These are phyloP conservation scores for Xestia rhomboidea DNA, from an alignment of 2,888 invertebrate genomes.

Conservation along the genomic window DNA sequence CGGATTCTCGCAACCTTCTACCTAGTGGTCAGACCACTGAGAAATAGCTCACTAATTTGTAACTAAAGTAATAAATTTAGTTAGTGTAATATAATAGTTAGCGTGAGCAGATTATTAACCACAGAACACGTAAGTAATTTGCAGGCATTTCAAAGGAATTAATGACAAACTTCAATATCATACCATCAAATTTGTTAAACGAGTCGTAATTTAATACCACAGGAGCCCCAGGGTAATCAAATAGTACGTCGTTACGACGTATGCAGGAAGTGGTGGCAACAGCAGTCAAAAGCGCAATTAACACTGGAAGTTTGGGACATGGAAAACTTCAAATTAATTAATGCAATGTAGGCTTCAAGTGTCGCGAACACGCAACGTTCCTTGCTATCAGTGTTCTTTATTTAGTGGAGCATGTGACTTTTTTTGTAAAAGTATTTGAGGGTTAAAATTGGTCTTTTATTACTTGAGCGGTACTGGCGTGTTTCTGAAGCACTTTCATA, in stretches of 20 bases:
- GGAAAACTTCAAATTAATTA: constrained; percentile 85
- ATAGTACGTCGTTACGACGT: constrained; percentile 66
- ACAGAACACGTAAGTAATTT: constrained; percentile 40
- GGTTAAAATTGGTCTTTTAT: not conserved
- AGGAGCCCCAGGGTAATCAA: constrained; percentile 66
- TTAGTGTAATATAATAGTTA: not conserved
- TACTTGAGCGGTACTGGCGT: not conserved
- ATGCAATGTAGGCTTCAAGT: constrained; percentile 78
- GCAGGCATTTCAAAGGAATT: constrained; percentile 53
- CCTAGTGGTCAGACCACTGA: too few species aligned
- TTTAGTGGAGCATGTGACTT: constrained; percentile 14
- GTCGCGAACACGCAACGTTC: constrained; percentile 78
- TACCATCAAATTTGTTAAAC: constrained; percentile 64
- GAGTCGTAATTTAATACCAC: constrained; percentile 60
- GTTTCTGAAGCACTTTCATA: not conserved
- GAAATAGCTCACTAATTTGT: too few species aligned
- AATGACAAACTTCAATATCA: constrained; percentile 58
- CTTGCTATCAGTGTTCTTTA: constrained; percentile 30
- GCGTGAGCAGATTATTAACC: constrained; percentile 13
- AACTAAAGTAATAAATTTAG: too few species aligned
- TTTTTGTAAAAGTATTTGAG: constrained; percentile 2
- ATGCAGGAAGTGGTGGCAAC: constrained; percentile 68
- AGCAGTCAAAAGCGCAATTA: constrained; percentile 81
- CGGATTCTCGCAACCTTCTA: too few species aligned
- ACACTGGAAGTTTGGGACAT: constrained; percentile 77